Evolutionary conservation across 35 echinoderm and acorn worm genomes (phyloP), one percentile per base, ranked within the genome.

Genomic region (Strongylocentrotus purpuratus): DNA sequence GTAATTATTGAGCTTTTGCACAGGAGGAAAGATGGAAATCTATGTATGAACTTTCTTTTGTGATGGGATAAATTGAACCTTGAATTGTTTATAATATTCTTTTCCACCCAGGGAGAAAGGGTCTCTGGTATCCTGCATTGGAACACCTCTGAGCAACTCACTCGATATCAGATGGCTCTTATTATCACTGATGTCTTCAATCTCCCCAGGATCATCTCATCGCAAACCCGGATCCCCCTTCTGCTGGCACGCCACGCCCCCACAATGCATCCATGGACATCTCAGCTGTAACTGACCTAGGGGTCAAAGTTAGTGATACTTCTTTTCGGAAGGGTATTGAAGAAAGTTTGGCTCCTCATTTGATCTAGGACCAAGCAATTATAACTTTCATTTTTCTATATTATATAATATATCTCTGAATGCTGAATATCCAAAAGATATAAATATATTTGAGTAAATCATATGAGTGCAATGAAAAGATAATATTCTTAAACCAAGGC

Each of bases 111-210:
- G 87, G 87, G 87, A 45, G 33, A 35, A 18, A 28, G n/a, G 87
- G 87, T 89, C 15, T 45, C 32, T 15, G 97, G 97, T 70, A 97
- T 97, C 22, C 97, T 95, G 45, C 97, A 98, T 60, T 98, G 97
- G 97, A 96, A 95, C 48, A 94, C 95, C 13, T 91, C 95, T 52
- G 98, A 99, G 47, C 86, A 88, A 45, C 85, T 97, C 31, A 99
- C 98, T n/a, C 97, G 96, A 46, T 96, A 97, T 78, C 46, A 94
- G 18, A 97, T 99, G 96, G 94, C 96, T 32, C 47, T 55, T 22
- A 87, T 92, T 17, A 99, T 99, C 71, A 94, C 95, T 15, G 96
- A 96, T 35, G 58, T 96, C 41, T 97, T 99, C 90, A 86, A 94
- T 32, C 88, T 99, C 0, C 87, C 95, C 46, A 47, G 58, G 94